A percentile compares a stretch with the other conserved stretches of the same genome.
These are phyloP conservation scores for Monoplex corrugatus DNA, from an alignment of 2,888 invertebrate species.

Conservation along the genomic window DNA sequence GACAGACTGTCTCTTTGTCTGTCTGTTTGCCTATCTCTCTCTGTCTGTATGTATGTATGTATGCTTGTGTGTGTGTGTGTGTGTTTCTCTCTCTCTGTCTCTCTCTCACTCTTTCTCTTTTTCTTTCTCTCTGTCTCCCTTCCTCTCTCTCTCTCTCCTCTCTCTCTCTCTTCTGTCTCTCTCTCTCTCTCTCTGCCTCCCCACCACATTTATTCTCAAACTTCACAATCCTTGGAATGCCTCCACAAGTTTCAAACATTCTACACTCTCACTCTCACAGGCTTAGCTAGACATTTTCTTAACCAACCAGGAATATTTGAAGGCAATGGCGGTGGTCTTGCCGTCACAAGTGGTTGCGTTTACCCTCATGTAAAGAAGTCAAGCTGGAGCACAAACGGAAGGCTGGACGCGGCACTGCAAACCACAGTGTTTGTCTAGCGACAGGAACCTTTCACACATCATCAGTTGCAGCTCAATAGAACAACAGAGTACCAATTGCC, in stretches of 20 bases:
- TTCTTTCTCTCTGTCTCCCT: background rate
- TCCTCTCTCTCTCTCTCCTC: background rate
- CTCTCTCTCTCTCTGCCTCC: background rate
- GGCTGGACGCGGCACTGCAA: no score
- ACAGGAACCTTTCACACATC: background rate
- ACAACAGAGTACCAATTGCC: constrained; percentile 16
- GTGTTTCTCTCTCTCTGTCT: background rate
- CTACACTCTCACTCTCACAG: no score
- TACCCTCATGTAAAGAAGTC: no score
- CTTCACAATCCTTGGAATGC: no score
- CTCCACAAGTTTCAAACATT: no score
- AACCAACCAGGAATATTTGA: no score
- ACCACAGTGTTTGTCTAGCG: constrained; percentile 21
- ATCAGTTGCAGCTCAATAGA: background rate
- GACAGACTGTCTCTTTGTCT: background rate
- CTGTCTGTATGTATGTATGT: background rate
- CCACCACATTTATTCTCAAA: no score
- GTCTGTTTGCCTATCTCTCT: background rate
- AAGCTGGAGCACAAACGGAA: no score
- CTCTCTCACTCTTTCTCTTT: background rate
- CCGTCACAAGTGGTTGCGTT: no score
- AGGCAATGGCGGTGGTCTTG: no score
- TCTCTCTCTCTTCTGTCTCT: background rate
- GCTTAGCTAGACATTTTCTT: no score
- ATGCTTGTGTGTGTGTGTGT: background rate